Base-by-base conservation (phyloP, 2,797 vertebrate genomes). In the Rhynchonycteris naso region DNA sequence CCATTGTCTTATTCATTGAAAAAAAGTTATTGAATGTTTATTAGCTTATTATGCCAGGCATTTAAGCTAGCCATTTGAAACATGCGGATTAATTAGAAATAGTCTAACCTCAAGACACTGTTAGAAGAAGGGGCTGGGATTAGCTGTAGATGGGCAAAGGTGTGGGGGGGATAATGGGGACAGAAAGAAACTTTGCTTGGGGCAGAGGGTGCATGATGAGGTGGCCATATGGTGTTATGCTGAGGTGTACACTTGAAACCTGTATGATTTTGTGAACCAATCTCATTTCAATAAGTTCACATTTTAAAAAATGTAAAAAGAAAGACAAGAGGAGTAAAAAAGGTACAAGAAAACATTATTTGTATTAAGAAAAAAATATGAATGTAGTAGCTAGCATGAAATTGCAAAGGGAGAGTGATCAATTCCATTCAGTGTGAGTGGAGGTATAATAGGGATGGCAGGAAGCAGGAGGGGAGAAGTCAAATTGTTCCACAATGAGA, bases 1-100 rank as follows among this genome's bases (percentile, higher is more conserved):
- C 79, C 50, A n/a, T 33, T 93, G 78, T 91, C 58, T 88, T 28
- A 54, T 10, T 90, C 65, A 85, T 6, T 72, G 18, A 30, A 95
- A 80, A 50, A 54, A 71, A 1, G 63, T 43, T 47, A 89, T 18
- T 33, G 19, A 69, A 50, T 80, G 6, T 7, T 28, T 52, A 65
- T 80, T 43, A n/a, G 16, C 19, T 91, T 74, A 58, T 78, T 90
- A 81, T 38, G 38, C 7, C 61, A 52, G 65, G 1, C 4, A 81
- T 35, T 58, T 76, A 86, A 19, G 21, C 21, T 50, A 74, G 33
- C 12, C 33, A 54, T 66, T 78, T 74, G n/a, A 78, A 80, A 68
- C 18, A 92, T 50, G 43, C 22, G 76, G 71, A 82, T 65, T 18
- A 75, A 38, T 59, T 15, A 66, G 24, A 54, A 91, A 50, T 8